phyloP scores from a whole-genome alignment of 64 coral and sea anemone species.

The Montipora cactus region DNA sequence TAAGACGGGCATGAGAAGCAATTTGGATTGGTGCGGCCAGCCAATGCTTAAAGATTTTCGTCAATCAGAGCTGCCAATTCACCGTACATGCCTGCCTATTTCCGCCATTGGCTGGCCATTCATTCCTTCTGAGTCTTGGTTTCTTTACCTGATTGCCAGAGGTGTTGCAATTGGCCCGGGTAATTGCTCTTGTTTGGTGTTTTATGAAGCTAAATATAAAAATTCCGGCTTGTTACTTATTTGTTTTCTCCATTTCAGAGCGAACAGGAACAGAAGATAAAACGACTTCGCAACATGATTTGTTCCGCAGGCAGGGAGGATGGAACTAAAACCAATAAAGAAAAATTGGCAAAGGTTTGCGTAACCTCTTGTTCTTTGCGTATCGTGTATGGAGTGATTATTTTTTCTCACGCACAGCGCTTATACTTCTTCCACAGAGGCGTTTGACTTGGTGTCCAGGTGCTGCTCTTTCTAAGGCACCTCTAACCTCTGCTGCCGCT shows the following conservation, averaged over 20 bases:
- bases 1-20: too few species aligned
- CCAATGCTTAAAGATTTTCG: too few species aligned
- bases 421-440: background rate
- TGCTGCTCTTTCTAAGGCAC: constrained; percentile 38
- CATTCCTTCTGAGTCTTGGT: too few species aligned
- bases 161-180: too few species aligned
- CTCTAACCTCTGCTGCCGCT: constrained; percentile 43
- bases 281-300: constrained; percentile 39
- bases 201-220: too few species aligned
- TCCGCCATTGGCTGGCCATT: too few species aligned
- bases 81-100: too few species aligned
- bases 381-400: too few species aligned
- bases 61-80: too few species aligned
- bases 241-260: background rate
- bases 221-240: too few species aligned
- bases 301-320: constrained; percentile 19
- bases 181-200: too few species aligned
- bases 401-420: background rate
- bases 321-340: background rate
- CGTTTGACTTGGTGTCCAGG: constrained; percentile 73
- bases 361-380: background rate
- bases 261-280: constrained; percentile 35
- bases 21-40: background rate
- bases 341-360: constrained; percentile 34
- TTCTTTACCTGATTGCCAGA: too few species aligned